Conservation (phyloP, 2,797 vertebrate species). For the Diplodus puntazzo region DNA sequence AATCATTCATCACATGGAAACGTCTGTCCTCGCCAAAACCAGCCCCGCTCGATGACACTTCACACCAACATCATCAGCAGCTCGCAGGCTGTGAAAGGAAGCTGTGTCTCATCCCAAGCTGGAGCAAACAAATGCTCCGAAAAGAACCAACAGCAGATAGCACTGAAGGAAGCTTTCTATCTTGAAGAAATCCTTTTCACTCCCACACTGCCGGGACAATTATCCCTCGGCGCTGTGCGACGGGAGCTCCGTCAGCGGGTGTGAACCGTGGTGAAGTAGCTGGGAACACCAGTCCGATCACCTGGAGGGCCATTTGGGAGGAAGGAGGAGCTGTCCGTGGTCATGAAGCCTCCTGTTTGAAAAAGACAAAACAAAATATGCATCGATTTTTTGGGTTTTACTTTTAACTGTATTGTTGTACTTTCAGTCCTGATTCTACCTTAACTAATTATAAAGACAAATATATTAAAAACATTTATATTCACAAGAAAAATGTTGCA, state of each 20-base stretch:
- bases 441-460: background rate
- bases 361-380: background rate
- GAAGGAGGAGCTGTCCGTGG: conserved; percentile 37
- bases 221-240: conserved; percentile 40
- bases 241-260: conserved; percentile 24
- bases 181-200: conserved; percentile 35
- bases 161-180: conserved; percentile 22
- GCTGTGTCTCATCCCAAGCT: conserved; percentile 52
- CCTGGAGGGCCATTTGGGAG: conserved; percentile 28
- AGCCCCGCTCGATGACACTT: conserved; percentile 58
- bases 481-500: background rate
- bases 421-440: background rate
- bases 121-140: conserved; percentile 53
- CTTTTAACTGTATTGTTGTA: background rate
- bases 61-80: conserved; percentile 57
- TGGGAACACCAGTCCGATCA: conserved; percentile 40
- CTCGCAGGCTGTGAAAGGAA: conserved; percentile 61
- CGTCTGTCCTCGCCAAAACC: conserved; percentile 57
- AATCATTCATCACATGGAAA: conserved; percentile 60
- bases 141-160: conserved; percentile 30
- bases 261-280: conserved; percentile 20
- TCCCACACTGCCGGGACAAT: conserved; percentile 18
- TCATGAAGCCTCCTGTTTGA: conserved; percentile 26
- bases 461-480: too few species aligned
- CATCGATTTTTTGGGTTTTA: background rate